Percentiles rank a stretch among this genome's conserved stretches.
Evolutionary conservation across 2,888 invertebrate genomes (phyloP).

Genomic region (Tiliacea aurago): DNA sequence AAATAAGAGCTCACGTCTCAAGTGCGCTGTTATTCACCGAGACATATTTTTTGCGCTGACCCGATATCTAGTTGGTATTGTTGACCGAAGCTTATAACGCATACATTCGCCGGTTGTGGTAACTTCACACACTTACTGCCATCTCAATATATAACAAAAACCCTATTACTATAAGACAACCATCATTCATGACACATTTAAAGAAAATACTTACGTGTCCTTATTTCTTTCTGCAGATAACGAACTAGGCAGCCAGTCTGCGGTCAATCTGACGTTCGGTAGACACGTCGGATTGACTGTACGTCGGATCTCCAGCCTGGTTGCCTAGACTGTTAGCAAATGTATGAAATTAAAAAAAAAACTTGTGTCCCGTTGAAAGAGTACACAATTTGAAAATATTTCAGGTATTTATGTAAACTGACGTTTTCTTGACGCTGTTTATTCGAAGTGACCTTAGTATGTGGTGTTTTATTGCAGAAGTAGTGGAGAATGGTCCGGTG

Average conservation of each 20-base stretch:
- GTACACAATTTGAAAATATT: conserved; percentile 47
- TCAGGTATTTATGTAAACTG: conserved; percentile 55
- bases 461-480: conserved; percentile 79
- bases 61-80: too few relatives aligned
- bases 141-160: conserved; percentile 1
- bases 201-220: conserved; percentile 43
- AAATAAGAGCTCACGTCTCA: too few relatives aligned
- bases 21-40: too few relatives aligned
- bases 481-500: conserved; percentile 90
- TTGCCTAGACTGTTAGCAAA: conserved; percentile 50
- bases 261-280: conserved; percentile 48
- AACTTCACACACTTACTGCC: conserved; percentile 1
- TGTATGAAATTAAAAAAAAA: conserved; percentile 43
- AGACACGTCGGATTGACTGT: conserved; percentile 52
- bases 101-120: not conserved
- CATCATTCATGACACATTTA: conserved; percentile 5
- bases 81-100: not conserved
- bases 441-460: conserved; percentile 8
- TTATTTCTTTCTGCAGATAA: conserved; percentile 56
- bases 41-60: too few relatives aligned
- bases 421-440: conserved; percentile 25
- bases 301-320: conserved; percentile 48
- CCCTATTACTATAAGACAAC: not conserved
- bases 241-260: conserved; percentile 57
- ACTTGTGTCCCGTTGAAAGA: conserved; percentile 44